A percentile compares a stretch with the other conserved stretches of the same genome.
These are phyloP conservation scores for Cephalopachus bancanus DNA, from an alignment of 2,797 vertebrate species.

Conservation along the genomic window DNA sequence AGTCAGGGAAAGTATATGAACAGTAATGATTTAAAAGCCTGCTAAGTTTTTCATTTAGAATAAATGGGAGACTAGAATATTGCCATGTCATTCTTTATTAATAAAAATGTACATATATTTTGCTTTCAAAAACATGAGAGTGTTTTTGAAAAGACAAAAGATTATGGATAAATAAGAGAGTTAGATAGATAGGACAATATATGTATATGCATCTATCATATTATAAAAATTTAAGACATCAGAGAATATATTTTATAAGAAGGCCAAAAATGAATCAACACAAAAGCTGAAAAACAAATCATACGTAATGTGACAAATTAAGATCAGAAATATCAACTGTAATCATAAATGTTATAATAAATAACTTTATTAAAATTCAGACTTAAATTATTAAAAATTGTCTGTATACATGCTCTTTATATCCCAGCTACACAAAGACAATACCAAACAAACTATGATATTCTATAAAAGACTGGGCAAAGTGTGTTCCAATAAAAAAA, in stretches of 20 bases:
- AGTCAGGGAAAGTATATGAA: neutral
- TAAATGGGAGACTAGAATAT: neutral
- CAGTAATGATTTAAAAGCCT: neutral
- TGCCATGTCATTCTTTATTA: neutral
- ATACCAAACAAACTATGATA: neutral
- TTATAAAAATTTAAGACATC: conserved; percentile 8
- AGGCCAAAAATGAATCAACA: no score
- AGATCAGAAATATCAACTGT: no score
- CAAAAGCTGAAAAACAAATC: no score
- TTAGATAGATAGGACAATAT: neutral
- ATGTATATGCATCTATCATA: no score
- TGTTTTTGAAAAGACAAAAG: neutral
- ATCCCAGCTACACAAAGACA: neutral
- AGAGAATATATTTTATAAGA: no score
- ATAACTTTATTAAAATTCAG: no score
- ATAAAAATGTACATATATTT: neutral
- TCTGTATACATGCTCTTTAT: no score
- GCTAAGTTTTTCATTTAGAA: neutral
- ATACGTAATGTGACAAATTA: no score
- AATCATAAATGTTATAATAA: no score
- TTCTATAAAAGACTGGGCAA: neutral
- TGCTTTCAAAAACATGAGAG: neutral
- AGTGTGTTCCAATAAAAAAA: neutral
- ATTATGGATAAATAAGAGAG: neutral
- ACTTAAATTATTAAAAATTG: no score